Base-by-base conservation (phyloP, 2,888 invertebrate species). In the Archips crataeganus region DNA sequence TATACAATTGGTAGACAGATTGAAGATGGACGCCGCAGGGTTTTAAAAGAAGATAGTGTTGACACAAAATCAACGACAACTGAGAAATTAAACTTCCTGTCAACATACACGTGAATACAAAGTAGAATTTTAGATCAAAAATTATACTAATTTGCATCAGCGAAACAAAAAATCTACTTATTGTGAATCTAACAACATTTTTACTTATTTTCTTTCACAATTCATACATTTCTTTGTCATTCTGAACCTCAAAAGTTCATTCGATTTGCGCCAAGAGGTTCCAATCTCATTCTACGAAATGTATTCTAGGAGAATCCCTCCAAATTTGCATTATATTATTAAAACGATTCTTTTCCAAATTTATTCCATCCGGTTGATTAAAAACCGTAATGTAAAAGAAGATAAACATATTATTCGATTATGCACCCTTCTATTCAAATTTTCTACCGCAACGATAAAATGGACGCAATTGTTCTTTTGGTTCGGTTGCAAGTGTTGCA, bases 341-440 rank as follows among this genome's bases (percentile, higher is more conserved):
- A 42, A 60, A 60, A 9, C 13, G 57, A 15, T 51, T 51, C 51
- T 32, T 34, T 57, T 9, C n/a, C 13, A 68, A 73, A 64, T 68
- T 34, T 63, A 68, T 69, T 45, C 74, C 39, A 74, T 65, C 70
- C 3, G 32, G 60, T 70, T 74, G 64, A 74, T 74, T 74, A 74
- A 65, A 71, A 73, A 59, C 63, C 59, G 49, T 42, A 67, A 59
- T 63, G 66, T 67, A 45, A 45, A 54, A n/a, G 51, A 71, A 74
- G 64, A 74, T 74, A 70, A 75, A 75, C 64, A 70, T 66, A 71
- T 75, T 64, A 60, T 51, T 68, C 49, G 74, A 72, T 75, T 71
- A 72, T 75, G 65, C 75, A 75, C 69, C 71, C 71, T 69, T 65
- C 51, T 75, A 68, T 72, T 71, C 36, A 73, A 73, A 75, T 64